Percentiles rank a stretch among this genome's conserved stretches.
These are phyloP conservation scores for Latrodectus geometricus DNA, from an alignment of 1,140 invertebrate species.

Conservation along the genomic window DNA sequence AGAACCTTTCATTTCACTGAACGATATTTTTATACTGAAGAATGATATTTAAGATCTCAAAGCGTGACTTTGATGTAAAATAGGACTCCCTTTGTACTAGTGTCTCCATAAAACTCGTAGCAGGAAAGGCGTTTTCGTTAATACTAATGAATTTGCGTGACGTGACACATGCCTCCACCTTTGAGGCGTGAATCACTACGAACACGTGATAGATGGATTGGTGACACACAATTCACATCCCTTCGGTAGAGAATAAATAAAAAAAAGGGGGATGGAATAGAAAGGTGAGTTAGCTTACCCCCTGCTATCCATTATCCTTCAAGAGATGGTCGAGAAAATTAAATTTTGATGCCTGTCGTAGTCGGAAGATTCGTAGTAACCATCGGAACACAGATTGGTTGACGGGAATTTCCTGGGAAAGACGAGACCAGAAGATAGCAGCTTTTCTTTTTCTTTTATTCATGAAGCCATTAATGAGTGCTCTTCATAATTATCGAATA, in stretches of 20 bases:
- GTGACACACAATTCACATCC: slow-evolving; percentile 39
- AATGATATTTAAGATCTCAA: slow-evolving; percentile 8
- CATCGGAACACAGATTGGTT: slow-evolving; percentile 38
- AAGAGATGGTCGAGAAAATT: slow-evolving; percentile 24
- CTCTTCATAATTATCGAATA: no score
- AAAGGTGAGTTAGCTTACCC: slow-evolving; percentile 17
- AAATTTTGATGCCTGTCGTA: slow-evolving; percentile 52
- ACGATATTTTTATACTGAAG: slow-evolving; percentile 14
- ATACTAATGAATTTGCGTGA: slow-evolving; percentile 53
- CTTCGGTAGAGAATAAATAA: slow-evolving; percentile 37
- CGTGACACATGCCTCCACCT: slow-evolving; percentile 53
- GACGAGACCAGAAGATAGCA: not conserved
- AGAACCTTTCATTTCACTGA: slow-evolving; percentile 17
- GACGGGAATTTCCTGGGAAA: slow-evolving; percentile 28
- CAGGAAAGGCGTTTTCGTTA: slow-evolving; percentile 54
- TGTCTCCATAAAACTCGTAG: slow-evolving; percentile 11
- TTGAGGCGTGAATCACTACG: slow-evolving; percentile 51
- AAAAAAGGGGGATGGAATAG: slow-evolving; percentile 7
- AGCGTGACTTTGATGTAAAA: slow-evolving; percentile 29
- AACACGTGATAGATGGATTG: slow-evolving; percentile 55
- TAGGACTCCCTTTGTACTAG: slow-evolving; percentile 13
- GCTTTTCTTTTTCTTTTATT: not conserved
- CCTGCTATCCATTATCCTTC: slow-evolving; percentile 40
- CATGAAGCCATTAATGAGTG: no score
- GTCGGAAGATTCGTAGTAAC: slow-evolving; percentile 20